Evolutionary conservation across 2,113 vertebrate genomes (phyloP).

Genomic region (Hippocampus zosterae): DNA sequence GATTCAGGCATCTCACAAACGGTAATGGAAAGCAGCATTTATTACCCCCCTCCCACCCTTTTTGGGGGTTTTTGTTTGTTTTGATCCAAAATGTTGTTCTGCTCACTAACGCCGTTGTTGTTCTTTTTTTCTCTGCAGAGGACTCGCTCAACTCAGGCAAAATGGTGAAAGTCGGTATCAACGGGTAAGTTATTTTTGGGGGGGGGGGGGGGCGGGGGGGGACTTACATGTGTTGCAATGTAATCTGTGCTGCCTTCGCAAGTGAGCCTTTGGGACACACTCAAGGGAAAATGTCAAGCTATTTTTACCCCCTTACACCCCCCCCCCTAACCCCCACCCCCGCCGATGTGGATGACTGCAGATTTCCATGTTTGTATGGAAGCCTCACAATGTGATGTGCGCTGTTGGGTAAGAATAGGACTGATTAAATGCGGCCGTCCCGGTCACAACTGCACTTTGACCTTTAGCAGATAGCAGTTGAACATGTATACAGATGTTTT

Average conservation of each 20-base stretch:
- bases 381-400: neutral
- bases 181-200: too few relatives aligned
- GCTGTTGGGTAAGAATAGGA: constrained; percentile 3
- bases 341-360: neutral
- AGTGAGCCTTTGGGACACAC: neutral
- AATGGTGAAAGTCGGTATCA: constrained; percentile 80
- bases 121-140: constrained; percentile 47
- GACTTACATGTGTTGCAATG: too few relatives aligned
- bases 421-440: neutral
- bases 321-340: neutral
- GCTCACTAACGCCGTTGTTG: neutral
- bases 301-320: neutral
- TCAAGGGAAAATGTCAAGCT: constrained; percentile 6
- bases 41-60: too few relatives aligned
- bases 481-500: neutral
- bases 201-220: too few relatives aligned
- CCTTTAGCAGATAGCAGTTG: constrained; percentile 27
- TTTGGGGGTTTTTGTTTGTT: neutral
- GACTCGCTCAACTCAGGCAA: constrained; percentile 67
- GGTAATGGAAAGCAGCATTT: constrained; percentile 55
- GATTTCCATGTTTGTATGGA: constrained; percentile 2
- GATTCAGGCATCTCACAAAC: constrained; percentile 62
- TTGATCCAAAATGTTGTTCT: neutral
- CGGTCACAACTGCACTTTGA: constrained; percentile 44
- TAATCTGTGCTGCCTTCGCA: neutral